Evolutionary conservation across 2,797 vertebrate genomes (phyloP).

Genomic region (Sebastes itinus): DNA sequence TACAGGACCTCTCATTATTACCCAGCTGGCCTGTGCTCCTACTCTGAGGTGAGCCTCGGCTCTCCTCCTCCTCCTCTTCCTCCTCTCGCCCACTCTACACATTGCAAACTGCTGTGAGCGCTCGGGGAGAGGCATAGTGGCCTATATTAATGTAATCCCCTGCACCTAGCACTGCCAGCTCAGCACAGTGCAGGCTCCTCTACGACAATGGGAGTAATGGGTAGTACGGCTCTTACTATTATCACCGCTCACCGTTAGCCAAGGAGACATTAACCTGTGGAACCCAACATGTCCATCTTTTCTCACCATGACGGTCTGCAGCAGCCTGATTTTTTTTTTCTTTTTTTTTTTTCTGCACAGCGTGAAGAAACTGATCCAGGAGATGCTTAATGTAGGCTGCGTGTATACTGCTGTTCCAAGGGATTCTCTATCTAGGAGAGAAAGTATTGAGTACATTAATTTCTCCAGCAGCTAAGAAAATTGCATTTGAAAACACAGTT

Average conservation of each 20-base stretch:
- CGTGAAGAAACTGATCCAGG: conserved; percentile 35
- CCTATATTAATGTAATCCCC: conserved; percentile 73
- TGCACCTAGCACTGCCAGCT: conserved; percentile 65
- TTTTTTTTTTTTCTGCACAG: background rate
- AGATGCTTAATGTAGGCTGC: conserved; percentile 34
- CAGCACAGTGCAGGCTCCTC: conserved; percentile 65
- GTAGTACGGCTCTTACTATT: conserved; percentile 56
- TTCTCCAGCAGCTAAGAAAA: conserved; percentile 25
- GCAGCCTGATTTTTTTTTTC: conserved; percentile 3
- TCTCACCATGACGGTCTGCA: conserved; percentile 34
- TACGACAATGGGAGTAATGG: conserved; percentile 72
- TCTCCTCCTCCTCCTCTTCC: background rate
- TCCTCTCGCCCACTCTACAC: conserved; percentile 22
- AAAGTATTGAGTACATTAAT: conserved; percentile 18
- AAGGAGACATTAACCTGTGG: conserved; percentile 71
- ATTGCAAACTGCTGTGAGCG: conserved; percentile 56
- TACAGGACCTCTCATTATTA: conserved; percentile 58
- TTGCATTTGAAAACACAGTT: conserved; percentile 31
- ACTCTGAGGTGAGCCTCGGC: conserved; percentile 23
- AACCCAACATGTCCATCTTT: conserved; percentile 64
- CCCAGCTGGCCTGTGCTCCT: conserved; percentile 52
- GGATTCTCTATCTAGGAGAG: conserved; percentile 22
- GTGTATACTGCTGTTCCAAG: conserved; percentile 24
- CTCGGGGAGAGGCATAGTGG: conserved; percentile 53
- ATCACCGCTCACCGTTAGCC: conserved; percentile 63